Evolutionary conservation across 2,888 invertebrate species (phyloP).

Genomic region (Antitype chi): DNA sequence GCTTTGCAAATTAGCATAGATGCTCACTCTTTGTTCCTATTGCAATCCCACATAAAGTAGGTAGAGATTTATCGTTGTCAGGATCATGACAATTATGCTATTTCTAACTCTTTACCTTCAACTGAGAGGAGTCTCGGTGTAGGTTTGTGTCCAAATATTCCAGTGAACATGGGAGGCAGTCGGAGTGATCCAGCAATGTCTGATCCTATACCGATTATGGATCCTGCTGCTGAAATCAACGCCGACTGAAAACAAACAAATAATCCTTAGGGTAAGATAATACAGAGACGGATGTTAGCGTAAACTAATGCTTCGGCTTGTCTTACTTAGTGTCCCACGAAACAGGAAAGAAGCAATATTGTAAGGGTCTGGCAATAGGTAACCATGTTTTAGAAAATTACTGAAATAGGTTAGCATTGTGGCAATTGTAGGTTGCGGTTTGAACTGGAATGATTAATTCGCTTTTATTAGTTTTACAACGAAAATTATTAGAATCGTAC

Average conservation of each 20-base stretch:
- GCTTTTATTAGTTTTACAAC: background rate
- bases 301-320: background rate
- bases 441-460: background rate
- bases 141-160: constrained; percentile 98
- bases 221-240: constrained; percentile 94
- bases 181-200: constrained; percentile 97
- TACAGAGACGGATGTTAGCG: background rate
- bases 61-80: background rate
- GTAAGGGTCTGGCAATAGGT: background rate
- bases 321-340: background rate
- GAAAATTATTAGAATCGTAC: background rate
- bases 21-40: background rate
- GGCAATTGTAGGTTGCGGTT: constrained; percentile 3
- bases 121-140: constrained; percentile 92
- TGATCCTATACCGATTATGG: constrained; percentile 95
- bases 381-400: background rate
- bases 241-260: constrained; percentile 90
- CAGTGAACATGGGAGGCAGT: constrained; percentile 97
- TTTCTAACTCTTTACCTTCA: constrained; percentile 81
- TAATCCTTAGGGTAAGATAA: too few species aligned
- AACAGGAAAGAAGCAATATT: background rate
- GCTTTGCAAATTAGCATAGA: background rate
- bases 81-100: background rate
- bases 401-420: background rate
- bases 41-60: background rate